A percentile compares a stretch with the other conserved stretches of the same genome.
phyloP scores from a whole-genome alignment of 2,113 vertebrate species.

The Dunckerocampus dactyliophorus region DNA sequence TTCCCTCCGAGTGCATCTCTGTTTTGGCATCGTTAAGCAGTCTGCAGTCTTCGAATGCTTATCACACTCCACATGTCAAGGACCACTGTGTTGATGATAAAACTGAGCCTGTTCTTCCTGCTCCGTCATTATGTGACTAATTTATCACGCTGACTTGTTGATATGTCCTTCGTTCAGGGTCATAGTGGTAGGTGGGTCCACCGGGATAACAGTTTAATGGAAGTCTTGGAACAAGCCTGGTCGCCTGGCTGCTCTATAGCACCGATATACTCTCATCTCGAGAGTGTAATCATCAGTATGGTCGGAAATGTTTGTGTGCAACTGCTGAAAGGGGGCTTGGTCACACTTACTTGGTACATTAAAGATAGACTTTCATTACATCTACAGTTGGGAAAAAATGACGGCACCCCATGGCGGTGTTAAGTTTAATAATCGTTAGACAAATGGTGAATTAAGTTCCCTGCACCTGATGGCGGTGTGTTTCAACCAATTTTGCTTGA shows the following conservation, averaged over 20 bases:
- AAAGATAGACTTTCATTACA: too few species aligned
- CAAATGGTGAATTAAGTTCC: too few species aligned
- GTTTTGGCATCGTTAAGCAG: conserved; percentile 24
- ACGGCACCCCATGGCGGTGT: too few species aligned
- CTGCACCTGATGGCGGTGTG: too few species aligned
- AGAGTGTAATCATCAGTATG: neutral
- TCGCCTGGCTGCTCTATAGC: conserved; percentile 15
- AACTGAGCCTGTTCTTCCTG: conserved; percentile 56
- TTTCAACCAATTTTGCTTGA: too few species aligned
- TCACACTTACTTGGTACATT: too few species aligned
- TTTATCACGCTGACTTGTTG: conserved; percentile 49
- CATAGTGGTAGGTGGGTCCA: conserved; percentile 11
- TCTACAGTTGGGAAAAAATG: too few species aligned
- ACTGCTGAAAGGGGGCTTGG: neutral
- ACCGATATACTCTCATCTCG: neutral
- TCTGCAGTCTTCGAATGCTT: conserved; percentile 47
- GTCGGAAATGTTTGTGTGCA: neutral
- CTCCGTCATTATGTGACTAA: conserved; percentile 52
- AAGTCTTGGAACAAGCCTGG: conserved; percentile 27
- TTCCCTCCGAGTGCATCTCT: conserved; percentile 34
- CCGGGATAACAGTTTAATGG: conserved; percentile 15
- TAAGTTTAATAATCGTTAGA: too few species aligned
- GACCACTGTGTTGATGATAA: conserved; percentile 45
- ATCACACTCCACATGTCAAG: conserved; percentile 56
- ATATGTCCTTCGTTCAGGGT: conserved; percentile 40